These are phyloP conservation scores for Temnothorax longispinosus DNA, from an alignment of 1,140 invertebrate species.

Conservation along the genomic window DNA sequence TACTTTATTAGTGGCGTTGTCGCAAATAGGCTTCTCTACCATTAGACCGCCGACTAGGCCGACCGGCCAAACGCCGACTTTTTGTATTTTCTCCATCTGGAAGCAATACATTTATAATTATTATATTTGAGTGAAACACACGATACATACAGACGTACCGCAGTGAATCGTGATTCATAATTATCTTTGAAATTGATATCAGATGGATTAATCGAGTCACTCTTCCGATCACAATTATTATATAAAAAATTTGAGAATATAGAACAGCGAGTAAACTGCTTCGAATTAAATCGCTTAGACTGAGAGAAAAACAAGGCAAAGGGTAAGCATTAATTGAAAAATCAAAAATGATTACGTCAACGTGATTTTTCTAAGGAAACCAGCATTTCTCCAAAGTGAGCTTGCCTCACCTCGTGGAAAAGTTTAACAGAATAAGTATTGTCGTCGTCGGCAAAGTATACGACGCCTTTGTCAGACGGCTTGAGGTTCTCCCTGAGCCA, in stretches of 20 bases:
- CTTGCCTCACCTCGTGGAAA: conserved; percentile 92
- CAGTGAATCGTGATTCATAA: neutral
- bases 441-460: conserved; percentile 99
- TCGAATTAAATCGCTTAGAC: neutral
- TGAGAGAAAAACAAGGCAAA: neutral
- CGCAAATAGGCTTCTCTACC: conserved; percentile 92
- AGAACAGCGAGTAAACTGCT: neutral
- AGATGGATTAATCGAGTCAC: neutral
- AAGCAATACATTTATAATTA: conserved; percentile 3
- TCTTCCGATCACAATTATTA: neutral
- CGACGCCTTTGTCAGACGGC: conserved; percentile 88
- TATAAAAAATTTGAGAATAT: neutral
- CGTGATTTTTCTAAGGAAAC: too few relatives aligned
- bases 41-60: conserved; percentile 96
- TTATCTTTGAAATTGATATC: neutral
- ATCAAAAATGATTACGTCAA: neutral
- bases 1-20: conserved; percentile 90
- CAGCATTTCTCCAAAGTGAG: too few relatives aligned
- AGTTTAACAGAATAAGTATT: conserved; percentile 96
- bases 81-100: conserved; percentile 93
- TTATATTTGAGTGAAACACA: conserved; percentile 4
- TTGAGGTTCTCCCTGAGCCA: conserved; percentile 93
- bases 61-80: conserved; percentile 98
- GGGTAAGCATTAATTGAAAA: neutral
- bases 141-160: neutral